Conservation (phyloP, 2,888 invertebrate species). For the Caenorhabditis panamensis region DNA sequence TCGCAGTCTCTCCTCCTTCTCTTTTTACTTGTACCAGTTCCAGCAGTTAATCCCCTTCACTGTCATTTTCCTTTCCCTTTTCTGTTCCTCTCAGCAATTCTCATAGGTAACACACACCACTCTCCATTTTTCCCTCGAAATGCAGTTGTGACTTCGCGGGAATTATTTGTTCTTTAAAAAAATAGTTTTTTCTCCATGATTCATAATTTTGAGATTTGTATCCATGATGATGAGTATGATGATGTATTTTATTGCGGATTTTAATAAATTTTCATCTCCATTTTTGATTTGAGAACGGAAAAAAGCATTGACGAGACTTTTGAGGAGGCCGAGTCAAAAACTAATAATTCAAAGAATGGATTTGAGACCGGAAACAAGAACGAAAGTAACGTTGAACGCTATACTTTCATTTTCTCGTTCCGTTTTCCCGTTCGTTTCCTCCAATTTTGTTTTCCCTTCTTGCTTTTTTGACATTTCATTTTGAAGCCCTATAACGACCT, state of each 20-base stretch:
- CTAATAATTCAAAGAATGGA: background rate
- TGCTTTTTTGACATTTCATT: conserved; percentile 6
- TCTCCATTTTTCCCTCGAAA: conserved; percentile 27
- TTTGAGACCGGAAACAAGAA: background rate
- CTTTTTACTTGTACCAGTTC: conserved; percentile 29
- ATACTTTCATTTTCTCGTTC: conserved; percentile 2
- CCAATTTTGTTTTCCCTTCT: background rate
- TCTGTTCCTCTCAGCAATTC: conserved; percentile 1
- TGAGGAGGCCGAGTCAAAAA: background rate
- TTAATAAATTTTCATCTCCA: conserved; percentile 16
- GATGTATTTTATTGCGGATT: conserved; percentile 6
- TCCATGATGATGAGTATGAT: conserved; percentile 37
- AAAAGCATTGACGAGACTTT: background rate
- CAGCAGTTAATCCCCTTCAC: conserved; percentile 28
- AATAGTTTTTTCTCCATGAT: conserved; percentile 54
- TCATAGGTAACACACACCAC: conserved; percentile 31
- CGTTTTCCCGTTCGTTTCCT: background rate
- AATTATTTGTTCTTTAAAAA: conserved; percentile 34
- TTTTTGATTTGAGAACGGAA: background rate
- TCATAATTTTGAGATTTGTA: conserved; percentile 49
- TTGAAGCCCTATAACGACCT: conserved; percentile 8
- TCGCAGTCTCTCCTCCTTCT: background rate
- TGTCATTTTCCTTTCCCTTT: conserved; percentile 39
- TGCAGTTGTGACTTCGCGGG: conserved; percentile 53
- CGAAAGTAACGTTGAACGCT: background rate